Percentiles rank a stretch among this genome's conserved stretches.
phyloP scores from a whole-genome alignment of 1,140 invertebrate species.

The Dermatophagoides farinae region DNA sequence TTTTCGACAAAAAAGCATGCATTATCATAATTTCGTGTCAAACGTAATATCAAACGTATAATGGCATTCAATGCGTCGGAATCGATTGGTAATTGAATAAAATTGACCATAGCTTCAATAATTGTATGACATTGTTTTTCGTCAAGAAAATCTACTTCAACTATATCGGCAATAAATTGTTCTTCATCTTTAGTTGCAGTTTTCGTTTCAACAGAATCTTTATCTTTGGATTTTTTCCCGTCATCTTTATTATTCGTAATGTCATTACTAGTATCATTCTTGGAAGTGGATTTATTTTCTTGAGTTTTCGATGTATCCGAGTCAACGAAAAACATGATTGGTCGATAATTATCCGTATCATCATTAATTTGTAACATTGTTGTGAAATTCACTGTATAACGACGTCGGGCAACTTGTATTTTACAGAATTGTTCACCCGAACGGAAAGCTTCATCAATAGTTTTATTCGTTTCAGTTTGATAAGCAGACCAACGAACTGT shows the following conservation, averaged over 20 bases:
- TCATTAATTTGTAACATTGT: constrained; percentile 54
- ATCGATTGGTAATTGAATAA: constrained; percentile 47
- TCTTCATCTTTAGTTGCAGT: background rate
- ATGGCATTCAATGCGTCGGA: constrained; percentile 54
- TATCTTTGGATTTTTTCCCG: background rate
- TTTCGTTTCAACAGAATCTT: background rate
- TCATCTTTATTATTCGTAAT: background rate
- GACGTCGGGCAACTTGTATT: constrained; percentile 47
- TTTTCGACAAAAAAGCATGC: constrained; percentile 50
- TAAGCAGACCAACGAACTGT: constrained; percentile 61
- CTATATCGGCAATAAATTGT: background rate
- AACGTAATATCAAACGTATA: constrained; percentile 48
- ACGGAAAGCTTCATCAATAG: constrained; percentile 63
- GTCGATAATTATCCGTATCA: constrained; percentile 57
- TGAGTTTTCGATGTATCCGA: background rate
- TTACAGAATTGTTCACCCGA: constrained; percentile 47
- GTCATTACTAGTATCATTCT: background rate
- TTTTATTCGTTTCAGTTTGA: constrained; percentile 46
- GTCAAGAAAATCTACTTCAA: background rate
- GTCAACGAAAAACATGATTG: constrained; percentile 41
- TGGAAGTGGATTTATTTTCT: background rate
- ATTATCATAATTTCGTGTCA: constrained; percentile 52
- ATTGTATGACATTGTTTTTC: constrained; percentile 6
- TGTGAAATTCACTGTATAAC: constrained; percentile 57
- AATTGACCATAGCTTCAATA: constrained; percentile 39